Evolutionary conservation across 2,113 vertebrate genomes (phyloP), one percentile per base, ranked within the genome.

Genomic region (pig (Sus scrofa)): DNA sequence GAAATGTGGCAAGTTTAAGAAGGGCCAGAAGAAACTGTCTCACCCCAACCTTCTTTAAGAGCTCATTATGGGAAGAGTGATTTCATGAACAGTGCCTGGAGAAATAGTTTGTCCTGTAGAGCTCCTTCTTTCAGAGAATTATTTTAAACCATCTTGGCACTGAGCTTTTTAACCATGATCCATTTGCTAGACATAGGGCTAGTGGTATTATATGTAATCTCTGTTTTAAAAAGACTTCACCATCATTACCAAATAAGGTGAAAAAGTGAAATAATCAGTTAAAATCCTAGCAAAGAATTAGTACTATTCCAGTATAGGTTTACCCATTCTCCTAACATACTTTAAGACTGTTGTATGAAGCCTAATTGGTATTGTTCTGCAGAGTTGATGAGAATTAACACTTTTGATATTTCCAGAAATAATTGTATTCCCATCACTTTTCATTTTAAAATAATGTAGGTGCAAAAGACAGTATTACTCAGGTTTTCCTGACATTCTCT

Each of bases 221-320:
- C 30, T 62, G 7, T 94, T 96, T 96, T 94, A 93, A 73, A 82
- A 60, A 90, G 37, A 68, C 54, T 73, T 58, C 22, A 79, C 58
- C 34, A 68, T 34, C 9, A 7, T 68, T 86, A 92, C 34, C 54
- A 86, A 97, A 44, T 89, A 39, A 96, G 54, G 63, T 89, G 63
- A 73, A 88, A 94, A 54, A 26, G 6, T 78, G 56, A 95, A 50
- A 78, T 91, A 78, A 73, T 86, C 37, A 44, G 54, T 86, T 94
- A 85, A 79, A 79, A 95, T 74, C 19, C 34, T 82, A 83, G 56
- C 24, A 30, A 56, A 95, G 54, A 18, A 83, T 91, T 58, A 62
- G 11, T 84, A 22, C 9, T 58, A 0, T 67, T 67, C 70, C 37
- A 58, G 24, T 73, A 12, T 6, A 81, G 7, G 27, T 89, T 77